phyloP scores from a whole-genome alignment of 2,113 vertebrate genomes.

The Atrichornis clamosus region DNA sequence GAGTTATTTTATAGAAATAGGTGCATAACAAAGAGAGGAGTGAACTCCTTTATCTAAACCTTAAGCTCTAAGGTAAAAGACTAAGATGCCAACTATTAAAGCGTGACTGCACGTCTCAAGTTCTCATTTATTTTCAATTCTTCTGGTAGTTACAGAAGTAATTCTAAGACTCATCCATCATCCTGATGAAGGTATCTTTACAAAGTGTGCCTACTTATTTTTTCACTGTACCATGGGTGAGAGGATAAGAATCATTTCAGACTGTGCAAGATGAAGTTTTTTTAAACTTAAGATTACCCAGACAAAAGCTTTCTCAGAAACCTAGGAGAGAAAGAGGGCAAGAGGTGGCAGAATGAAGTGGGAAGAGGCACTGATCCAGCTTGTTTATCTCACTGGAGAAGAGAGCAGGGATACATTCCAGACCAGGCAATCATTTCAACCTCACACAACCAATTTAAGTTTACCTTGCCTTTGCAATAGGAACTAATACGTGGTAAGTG shows the following conservation, averaged over 20 bases:
- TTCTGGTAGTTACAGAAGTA: background rate
- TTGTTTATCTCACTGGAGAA: background rate
- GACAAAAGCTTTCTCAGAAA: background rate
- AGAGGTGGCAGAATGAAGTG: background rate
- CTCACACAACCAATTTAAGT: background rate
- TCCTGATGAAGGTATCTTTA: background rate
- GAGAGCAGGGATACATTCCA: background rate
- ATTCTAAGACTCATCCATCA: background rate
- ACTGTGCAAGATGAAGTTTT: background rate
- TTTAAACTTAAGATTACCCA: background rate
- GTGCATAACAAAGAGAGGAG: background rate
- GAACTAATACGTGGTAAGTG: fast-evolving
- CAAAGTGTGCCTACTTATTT: background rate
- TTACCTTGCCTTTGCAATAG: background rate
- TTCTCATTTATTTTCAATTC: background rate
- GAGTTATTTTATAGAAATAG: background rate
- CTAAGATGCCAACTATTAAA: background rate
- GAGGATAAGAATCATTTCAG: background rate
- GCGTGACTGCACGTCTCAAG: background rate
- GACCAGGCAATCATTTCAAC: background rate
- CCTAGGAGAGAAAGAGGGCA: background rate
- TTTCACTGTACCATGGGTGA: background rate
- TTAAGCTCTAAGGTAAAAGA: background rate
- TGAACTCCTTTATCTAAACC: background rate
- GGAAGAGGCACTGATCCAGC: background rate